These are phyloP conservation scores for Phyto melanocephala DNA, from an alignment of 2,888 invertebrate genomes.

Conservation along the genomic window DNA sequence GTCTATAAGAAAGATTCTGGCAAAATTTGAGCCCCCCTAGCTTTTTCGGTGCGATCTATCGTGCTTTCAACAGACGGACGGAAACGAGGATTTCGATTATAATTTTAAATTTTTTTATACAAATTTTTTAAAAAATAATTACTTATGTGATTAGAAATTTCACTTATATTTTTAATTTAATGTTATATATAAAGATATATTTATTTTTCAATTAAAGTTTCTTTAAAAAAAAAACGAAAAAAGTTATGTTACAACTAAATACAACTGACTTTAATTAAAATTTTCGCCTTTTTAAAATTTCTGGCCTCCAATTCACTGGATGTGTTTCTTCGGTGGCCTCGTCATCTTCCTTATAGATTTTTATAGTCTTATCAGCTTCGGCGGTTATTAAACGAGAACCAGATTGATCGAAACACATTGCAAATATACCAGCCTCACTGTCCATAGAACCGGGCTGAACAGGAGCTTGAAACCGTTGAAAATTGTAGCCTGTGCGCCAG, in stretches of 20 bases:
- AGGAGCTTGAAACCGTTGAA: constrained; percentile 94
- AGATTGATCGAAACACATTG: constrained; percentile 96
- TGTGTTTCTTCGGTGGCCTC: constrained; percentile 96
- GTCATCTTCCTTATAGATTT: constrained; percentile 98
- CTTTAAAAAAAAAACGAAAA: too few species aligned
- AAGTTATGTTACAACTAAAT: not conserved
- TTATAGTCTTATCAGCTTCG: constrained; percentile 99
- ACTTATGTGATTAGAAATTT: too few species aligned
- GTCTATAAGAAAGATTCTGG: too few species aligned
- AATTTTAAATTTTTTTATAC: too few species aligned
- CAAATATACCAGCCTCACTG: constrained; percentile 98
- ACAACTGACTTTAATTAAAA: constrained; percentile 81
- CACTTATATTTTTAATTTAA: too few species aligned
- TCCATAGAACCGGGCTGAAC: constrained; percentile 99
- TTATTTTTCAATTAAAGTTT: too few species aligned
- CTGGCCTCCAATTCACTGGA: constrained; percentile 98
- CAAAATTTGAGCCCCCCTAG: too few species aligned
- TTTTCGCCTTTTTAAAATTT: constrained; percentile 94
- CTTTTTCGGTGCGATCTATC: too few species aligned
- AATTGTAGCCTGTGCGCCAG: constrained; percentile 99
- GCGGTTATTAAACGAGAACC: constrained; percentile 96
- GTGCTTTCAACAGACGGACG: too few species aligned
- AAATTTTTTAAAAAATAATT: too few species aligned
- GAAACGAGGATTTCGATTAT: too few species aligned
- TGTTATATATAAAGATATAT: too few species aligned